These are phyloP conservation scores for Zaprionus inermis DNA, from an alignment of 1,140 invertebrate species.

Conservation along the genomic window DNA sequence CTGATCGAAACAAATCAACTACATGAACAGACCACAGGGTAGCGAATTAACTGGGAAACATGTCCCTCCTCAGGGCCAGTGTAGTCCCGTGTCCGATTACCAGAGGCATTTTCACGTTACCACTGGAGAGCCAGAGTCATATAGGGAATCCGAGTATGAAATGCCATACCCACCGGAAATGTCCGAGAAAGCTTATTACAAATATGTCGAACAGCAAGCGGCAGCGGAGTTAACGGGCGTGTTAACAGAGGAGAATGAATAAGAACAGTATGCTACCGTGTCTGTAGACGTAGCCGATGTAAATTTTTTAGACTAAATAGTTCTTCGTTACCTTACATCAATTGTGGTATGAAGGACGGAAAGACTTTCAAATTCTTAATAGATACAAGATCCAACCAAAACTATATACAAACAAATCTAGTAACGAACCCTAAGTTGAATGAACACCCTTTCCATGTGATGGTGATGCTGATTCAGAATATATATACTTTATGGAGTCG, in stretches of 20 bases:
- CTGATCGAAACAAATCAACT: no score
- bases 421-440: background rate
- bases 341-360: no score
- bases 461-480: no score
- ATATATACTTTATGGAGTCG: no score
- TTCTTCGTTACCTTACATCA: no score
- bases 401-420: constrained; percentile 20
- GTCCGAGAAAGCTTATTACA: constrained; percentile 5
- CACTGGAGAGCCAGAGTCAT: constrained; percentile 25
- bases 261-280: background rate
- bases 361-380: no score
- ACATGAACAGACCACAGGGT: no score
- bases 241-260: background rate
- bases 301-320: no score
- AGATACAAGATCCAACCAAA: no score
- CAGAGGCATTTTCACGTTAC: background rate
- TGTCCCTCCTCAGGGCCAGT: background rate
- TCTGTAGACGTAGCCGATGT: background rate
- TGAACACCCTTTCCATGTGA: background rate
- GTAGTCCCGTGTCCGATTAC: background rate
- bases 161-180: no score
- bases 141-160: no score
- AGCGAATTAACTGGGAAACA: no score
- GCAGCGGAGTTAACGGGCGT: background rate
- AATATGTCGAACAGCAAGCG: constrained; percentile 1